Evolutionary conservation across 2,888 invertebrate genomes (phyloP), one percentile per base, ranked within the genome.

Genomic region (Nymphalis c-album): DNA sequence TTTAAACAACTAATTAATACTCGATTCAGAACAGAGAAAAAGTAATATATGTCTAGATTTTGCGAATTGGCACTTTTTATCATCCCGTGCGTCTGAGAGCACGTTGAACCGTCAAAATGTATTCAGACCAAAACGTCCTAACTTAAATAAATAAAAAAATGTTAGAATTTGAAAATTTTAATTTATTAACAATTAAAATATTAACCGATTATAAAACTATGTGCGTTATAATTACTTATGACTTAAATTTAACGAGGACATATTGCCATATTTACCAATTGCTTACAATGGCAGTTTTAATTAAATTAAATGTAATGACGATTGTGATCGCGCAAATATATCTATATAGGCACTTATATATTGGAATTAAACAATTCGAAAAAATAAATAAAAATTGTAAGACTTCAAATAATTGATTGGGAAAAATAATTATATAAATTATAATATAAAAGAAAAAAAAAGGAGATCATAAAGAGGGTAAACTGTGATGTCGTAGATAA

Each of bases 401-500:
- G 1, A 55, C 16, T 26, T 7, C 2, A 57, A 53, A 22, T 26
- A 6, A 57, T 57, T 5, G 3, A 57, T 13, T 40, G 10, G 13
- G n/a, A 18, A 40, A 57, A 10, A 18, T 18, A 1, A n/a, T 18
- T 18, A 48, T n/a, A 47, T 48, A 48, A n/a, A 48, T 17, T 17
- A 48, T n/a, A 48, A n/a, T 17, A 48, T 48, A 48, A 48, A 31
- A 7, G n/a, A 57, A n/a, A 17, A 26, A 31, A 48, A 5, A n/a
- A 31, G n/a, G 60, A 48, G 31, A 60, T 60, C 47, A 48, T 48
- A 20, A 55, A 55, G 17, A n/a, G 40, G n/a, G 17, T 46, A 46
- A 60, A 48, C 8, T 50, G 61, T 50, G 61, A 61, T 50, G 61
- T 50, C 26, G 18, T 13, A 16, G 60, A 7, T 48, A 47, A 48